Percentiles rank a stretch among this genome's conserved stretches.
Conservation (phyloP, 1,140 invertebrate genomes). For the Choristoneura fumiferana region DNA sequence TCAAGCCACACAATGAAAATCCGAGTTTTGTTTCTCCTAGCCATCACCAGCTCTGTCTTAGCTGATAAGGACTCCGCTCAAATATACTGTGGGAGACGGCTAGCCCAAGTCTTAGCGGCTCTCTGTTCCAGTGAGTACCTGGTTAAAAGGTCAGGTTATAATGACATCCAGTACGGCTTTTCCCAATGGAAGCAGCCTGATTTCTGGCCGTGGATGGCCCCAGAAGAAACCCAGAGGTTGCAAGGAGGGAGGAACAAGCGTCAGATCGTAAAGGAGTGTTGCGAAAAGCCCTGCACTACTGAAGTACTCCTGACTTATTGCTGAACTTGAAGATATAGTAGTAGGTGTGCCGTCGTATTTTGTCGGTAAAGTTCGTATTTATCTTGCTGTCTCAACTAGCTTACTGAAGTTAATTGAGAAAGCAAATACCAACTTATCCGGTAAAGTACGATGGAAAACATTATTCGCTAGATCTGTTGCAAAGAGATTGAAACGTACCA, state of each 20-base stretch:
- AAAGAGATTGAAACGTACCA: too few species aligned
- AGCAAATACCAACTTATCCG: too few species aligned
- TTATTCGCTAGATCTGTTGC: too few species aligned
- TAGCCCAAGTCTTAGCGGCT: conserved; percentile 1
- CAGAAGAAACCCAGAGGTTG: background rate
- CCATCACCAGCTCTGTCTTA: background rate
- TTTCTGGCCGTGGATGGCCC: conserved; percentile 7
- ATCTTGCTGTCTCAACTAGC: too few species aligned
- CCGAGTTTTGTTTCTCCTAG: conserved; percentile 10
- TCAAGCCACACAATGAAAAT: conserved; percentile 16
- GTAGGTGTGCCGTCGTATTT: too few species aligned
- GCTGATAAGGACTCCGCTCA: background rate
- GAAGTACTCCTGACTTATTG: conserved; percentile 20
- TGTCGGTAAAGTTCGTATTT: too few species aligned
- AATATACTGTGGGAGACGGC: conserved; percentile 19
- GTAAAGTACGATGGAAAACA: too few species aligned
- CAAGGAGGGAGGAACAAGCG: conserved; percentile 15
- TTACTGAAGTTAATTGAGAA: too few species aligned
- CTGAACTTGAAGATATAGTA: too few species aligned
- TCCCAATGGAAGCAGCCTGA: background rate
- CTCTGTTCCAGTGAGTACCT: background rate
- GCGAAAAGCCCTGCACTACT: conserved; percentile 20
- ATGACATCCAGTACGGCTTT: too few species aligned
- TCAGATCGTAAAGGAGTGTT: conserved; percentile 18
- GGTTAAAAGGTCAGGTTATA: conserved; percentile 6